These are phyloP conservation scores for Ptychoptera albimana DNA, from an alignment of 2,888 invertebrate genomes.

Conservation along the genomic window DNA sequence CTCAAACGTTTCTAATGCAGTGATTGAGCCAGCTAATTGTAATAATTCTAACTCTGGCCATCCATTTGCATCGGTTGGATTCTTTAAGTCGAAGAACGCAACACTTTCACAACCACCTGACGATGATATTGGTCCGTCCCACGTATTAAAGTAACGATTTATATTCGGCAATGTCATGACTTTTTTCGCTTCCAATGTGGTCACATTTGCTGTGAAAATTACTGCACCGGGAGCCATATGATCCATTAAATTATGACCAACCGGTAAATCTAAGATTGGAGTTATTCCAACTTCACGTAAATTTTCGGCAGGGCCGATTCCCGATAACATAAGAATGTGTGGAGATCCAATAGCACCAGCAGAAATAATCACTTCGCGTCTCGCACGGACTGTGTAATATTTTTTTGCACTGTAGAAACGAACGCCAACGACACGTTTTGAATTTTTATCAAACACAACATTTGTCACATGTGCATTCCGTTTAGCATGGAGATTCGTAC, in stretches of 20 bases:
- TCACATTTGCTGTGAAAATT: constrained; percentile 39
- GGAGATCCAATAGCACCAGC: constrained; percentile 69
- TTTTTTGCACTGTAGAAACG: constrained; percentile 33
- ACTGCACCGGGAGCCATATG: constrained; percentile 49
- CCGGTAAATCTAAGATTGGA: constrained; percentile 40
- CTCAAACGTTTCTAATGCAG: constrained; percentile 24
- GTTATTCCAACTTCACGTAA: constrained; percentile 36
- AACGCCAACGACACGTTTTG: constrained; percentile 37
- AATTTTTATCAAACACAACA: constrained; percentile 34
- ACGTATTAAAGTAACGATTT: neutral
- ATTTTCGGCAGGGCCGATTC: constrained; percentile 46
- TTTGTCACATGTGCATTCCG: constrained; percentile 37
- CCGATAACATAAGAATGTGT: constrained; percentile 67
- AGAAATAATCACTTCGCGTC: constrained; percentile 53
- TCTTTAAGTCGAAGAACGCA: constrained; percentile 43
- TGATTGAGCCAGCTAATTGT: constrained; percentile 37
- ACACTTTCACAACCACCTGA: constrained; percentile 46
- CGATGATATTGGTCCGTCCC: constrained; percentile 30
- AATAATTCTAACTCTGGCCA: constrained; percentile 58
- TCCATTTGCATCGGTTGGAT: constrained; percentile 31
- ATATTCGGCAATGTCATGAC: neutral
- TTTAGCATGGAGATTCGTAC: constrained; percentile 40
- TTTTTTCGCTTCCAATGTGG: constrained; percentile 15
- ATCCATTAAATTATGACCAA: constrained; percentile 47
- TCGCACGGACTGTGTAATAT: constrained; percentile 33